Conservation (phyloP, 2,888 invertebrate species). For the Callyntrura guangdongensis region DNA sequence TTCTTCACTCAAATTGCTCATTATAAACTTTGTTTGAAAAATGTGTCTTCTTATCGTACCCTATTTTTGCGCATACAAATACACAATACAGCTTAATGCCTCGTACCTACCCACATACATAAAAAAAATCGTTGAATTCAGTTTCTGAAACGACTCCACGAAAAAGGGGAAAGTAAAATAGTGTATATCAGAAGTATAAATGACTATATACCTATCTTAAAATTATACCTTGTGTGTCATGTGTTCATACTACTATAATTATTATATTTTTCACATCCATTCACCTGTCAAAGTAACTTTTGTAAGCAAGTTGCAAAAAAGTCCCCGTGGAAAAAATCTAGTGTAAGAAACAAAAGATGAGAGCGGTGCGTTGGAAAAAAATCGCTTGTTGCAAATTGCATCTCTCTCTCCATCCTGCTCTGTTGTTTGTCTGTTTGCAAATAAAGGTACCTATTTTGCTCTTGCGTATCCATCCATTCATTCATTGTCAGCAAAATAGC, state of each 20-base stretch:
- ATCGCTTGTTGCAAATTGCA: neutral
- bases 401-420: neutral
- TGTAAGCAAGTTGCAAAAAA: slow-evolving; percentile 27
- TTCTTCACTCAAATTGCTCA: slow-evolving; percentile 47
- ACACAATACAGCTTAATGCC: neutral
- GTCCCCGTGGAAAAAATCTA: slow-evolving; percentile 26
- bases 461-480: slow-evolving; percentile 53
- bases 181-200: neutral
- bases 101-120: neutral
- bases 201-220: too few relatives aligned
- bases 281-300: slow-evolving; percentile 40
- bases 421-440: neutral
- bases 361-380: neutral
- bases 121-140: neutral
- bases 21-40: slow-evolving; percentile 32
- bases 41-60: slow-evolving; percentile 3
- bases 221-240: neutral
- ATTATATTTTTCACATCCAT: slow-evolving; percentile 24
- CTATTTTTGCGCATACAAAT: slow-evolving; percentile 5
- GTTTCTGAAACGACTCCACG: neutral
- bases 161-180: slow-evolving; percentile 54
- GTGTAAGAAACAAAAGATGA: slow-evolving; percentile 32
- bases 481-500: slow-evolving; percentile 9
- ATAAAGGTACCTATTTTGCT: neutral
- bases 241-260: neutral